Base-by-base conservation (phyloP, 2,888 invertebrate genomes). In the Elegia similella region DNA sequence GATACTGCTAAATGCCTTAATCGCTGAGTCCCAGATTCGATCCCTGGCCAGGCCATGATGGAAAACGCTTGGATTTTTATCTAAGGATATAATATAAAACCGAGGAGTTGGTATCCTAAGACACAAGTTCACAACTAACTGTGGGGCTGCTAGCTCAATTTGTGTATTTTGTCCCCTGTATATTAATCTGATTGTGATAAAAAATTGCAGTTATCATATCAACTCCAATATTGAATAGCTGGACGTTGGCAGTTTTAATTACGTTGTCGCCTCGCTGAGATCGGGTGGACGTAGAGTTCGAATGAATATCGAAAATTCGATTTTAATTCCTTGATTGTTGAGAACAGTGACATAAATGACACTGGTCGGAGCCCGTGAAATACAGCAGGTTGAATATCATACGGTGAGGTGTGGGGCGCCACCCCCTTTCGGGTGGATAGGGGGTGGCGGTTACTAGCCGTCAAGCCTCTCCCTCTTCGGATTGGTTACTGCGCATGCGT, bases 351-450 rank as follows among this genome's bases (percentile, higher is more conserved):
- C 74, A 73, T 75, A 82, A 81, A 78, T 78, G 80, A 78, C 76
- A 78, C 68, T 80, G 74, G 74, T 69, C 65, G 71, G 70, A 72
- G 75, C 75, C 73, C 70, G 77, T 83, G 75, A 84, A 86, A 84
- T 86, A 85, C 79, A 76, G 77, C 72, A 74, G 78, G 77, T 85
- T 87, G 82, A 82, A 83, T 81, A 83, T 78, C 72, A 69, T 73
- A 73, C 76, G 71, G 57, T 62, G 64, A 69, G 72, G 70, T 70
- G 68, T 74, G 69, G 68, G 72, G 23, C 23, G 5, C n/a, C n/a
- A n/a, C n/a, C n/a, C n/a, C n/a, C n/a, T n/a, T 2, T 23, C 34
- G 50, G 16, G 34, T 34, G 69, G 59, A 68, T 69, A 23, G 62
- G 60, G 66, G 61, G 59, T 65, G 65, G 61, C 60, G 59, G 59